Percentiles rank a stretch among this genome's conserved stretches.
Conservation (phyloP, 2,797 vertebrate species). For the Sebastes matsubarae region DNA sequence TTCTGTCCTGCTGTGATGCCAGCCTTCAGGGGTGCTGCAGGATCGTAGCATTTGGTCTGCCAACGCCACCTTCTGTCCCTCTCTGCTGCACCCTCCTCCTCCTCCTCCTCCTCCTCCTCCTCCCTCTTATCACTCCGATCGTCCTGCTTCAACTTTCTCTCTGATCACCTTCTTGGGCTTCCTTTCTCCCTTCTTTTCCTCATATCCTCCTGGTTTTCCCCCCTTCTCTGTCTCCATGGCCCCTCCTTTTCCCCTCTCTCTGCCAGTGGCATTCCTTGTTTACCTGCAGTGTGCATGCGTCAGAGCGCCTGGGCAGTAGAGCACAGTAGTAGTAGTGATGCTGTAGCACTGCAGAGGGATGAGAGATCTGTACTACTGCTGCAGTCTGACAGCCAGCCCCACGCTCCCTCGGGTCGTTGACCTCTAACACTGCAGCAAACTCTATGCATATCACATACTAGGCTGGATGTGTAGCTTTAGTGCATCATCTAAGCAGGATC, state of each 20-base stretch:
- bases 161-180: background rate
- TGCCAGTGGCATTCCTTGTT: slow-evolving; percentile 54
- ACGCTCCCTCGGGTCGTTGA: slow-evolving; percentile 52
- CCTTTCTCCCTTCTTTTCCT: background rate
- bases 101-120: background rate
- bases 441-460: slow-evolving; percentile 27
- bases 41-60: slow-evolving; percentile 18
- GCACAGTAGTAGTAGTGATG: slow-evolving; percentile 42
- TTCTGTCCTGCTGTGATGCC: slow-evolving; percentile 23
- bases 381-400: slow-evolving; percentile 59
- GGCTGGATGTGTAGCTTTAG: background rate
- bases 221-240: background rate
- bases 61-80: slow-evolving; percentile 25
- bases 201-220: background rate
- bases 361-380: slow-evolving; percentile 49
- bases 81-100: background rate
- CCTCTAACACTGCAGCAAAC: slow-evolving; percentile 69
- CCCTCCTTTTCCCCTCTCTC: background rate
- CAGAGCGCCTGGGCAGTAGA: slow-evolving; percentile 38
- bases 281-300: slow-evolving; percentile 71
- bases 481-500: background rate
- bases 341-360: slow-evolving; percentile 71
- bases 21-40: slow-evolving; percentile 10
- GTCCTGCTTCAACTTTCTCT: background rate
- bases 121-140: background rate